A percentile compares a stretch with the other conserved stretches of the same genome.
Evolutionary conservation across 2,888 invertebrate genomes (phyloP).

Genomic region (Steinernema hermaphroditum): DNA sequence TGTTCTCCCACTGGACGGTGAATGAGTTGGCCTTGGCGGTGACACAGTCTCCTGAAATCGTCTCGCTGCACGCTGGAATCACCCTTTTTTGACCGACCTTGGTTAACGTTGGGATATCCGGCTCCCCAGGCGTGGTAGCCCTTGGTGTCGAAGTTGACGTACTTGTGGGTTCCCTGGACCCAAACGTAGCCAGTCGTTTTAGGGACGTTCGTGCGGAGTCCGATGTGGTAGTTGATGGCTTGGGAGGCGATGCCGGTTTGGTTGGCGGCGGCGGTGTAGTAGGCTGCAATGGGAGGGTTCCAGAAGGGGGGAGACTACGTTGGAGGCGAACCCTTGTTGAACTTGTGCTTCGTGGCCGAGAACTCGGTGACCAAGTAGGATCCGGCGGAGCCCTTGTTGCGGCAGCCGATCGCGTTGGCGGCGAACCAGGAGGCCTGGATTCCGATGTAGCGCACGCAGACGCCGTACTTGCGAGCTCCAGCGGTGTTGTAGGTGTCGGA

Average conservation of each 20-base stretch:
- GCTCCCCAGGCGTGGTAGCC: neutral
- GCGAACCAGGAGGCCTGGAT: slow-evolving; percentile 19
- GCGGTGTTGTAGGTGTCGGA: neutral
- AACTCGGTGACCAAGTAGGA: slow-evolving; percentile 12
- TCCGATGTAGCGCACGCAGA: slow-evolving; percentile 1
- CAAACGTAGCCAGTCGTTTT: neutral
- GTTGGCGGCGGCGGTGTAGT: too few species aligned
- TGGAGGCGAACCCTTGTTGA: neutral
- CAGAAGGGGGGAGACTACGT: too few species aligned
- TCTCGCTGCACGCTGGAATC: neutral
- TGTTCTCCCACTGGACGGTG: neutral
- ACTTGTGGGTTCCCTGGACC: neutral
- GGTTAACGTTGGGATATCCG: neutral
- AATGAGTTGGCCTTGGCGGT: neutral
- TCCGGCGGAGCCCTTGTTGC: neutral
- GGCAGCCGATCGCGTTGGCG: slow-evolving; percentile 20
- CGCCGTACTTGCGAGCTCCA: neutral
- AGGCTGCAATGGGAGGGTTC: too few species aligned
- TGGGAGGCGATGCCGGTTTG: too few species aligned
- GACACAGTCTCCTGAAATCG: slow-evolving; percentile 5
- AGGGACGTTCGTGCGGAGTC: neutral
- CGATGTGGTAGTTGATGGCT: too few species aligned
- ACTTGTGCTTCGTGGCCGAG: neutral
- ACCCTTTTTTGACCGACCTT: neutral
- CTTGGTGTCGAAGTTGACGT: neutral